Base-by-base conservation (phyloP, 2,888 invertebrate species). In the Lithophane leautieri region DNA sequence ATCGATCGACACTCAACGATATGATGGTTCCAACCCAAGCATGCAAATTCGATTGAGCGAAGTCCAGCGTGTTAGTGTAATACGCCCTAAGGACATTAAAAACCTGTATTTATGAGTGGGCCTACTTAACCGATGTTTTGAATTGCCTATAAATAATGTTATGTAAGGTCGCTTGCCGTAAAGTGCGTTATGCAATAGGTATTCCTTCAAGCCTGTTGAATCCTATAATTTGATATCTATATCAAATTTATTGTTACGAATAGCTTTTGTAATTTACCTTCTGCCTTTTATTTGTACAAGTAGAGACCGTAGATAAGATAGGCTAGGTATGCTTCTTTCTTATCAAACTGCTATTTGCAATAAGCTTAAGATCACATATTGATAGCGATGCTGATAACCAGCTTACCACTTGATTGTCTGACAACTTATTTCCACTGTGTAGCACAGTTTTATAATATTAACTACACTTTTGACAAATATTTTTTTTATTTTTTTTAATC, bases 301-400 rank as follows among this genome's bases (percentile, higher is more conserved):
- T 92, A 90, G 89, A 92, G 88, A 92, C 90, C 74, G 84, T 81
- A 90, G 95, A 96, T 95, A 94, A 96, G 95, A 95, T 95, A 95
- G 84, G 89, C 91, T 91, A n/a, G n/a, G n/a, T n/a, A 90, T 91
- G 92, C 92, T 92, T 91, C 88, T 89, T 92, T 89, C 92, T 96
- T 96, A 96, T 96, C 96, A 92, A 89, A 89, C 85, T 93, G 91
- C 91, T 96, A 95, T 95, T 95, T 96, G 94, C 92, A 91, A 91
- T 93, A 93, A 94, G 95, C 95, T 94, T 94, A 94, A 93, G 94
- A 94, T 94, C 94, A 91, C 89, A 90, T 94, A 94, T 94, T 94
- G 95, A 96, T 96, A 95, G 91, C 82, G 91, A 82, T 81, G 85
- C 88, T 92, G 95, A 96, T 96, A 96, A 93, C 90, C 79, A 79